phyloP scores from a whole-genome alignment of 2,888 invertebrate species.

The Plemyria rubiginata region DNA sequence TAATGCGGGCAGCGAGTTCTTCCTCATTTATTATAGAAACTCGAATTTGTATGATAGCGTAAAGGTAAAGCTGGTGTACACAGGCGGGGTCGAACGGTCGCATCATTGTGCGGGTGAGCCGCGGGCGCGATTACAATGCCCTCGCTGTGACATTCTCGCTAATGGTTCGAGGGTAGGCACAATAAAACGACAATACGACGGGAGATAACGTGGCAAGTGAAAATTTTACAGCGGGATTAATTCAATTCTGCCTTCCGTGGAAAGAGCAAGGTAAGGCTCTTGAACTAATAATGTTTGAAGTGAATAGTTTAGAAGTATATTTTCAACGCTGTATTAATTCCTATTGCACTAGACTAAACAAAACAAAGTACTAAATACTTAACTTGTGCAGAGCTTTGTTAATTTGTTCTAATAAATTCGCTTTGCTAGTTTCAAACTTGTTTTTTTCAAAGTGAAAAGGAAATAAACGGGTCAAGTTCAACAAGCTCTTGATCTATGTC shows the following conservation, averaged over 20 bases:
- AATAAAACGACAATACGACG: constrained; percentile 84
- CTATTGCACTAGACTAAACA: neutral
- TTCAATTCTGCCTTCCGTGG: constrained; percentile 65
- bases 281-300: constrained; percentile 33
- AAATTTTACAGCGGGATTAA: constrained; percentile 82
- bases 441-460: constrained; percentile 8
- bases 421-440: neutral
- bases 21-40: constrained; percentile 77
- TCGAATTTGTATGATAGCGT: constrained; percentile 80
- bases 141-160: constrained; percentile 83
- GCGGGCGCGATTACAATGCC: constrained; percentile 80
- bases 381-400: neutral
- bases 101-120: constrained; percentile 79
- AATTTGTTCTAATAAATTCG: neutral
- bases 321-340: constrained; percentile 10
- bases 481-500: constrained; percentile 27
- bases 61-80: constrained; percentile 74
- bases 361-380: neutral
- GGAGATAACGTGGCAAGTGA: constrained; percentile 83
- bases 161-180: constrained; percentile 83
- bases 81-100: constrained; percentile 74
- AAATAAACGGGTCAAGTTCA: constrained; percentile 14
- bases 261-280: constrained; percentile 39
- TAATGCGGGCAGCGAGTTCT: constrained; percentile 53
- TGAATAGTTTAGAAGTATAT: constrained; percentile 13